Conservation (phyloP, 2,888 invertebrate species). For the Leptogaster cylindrica region DNA sequence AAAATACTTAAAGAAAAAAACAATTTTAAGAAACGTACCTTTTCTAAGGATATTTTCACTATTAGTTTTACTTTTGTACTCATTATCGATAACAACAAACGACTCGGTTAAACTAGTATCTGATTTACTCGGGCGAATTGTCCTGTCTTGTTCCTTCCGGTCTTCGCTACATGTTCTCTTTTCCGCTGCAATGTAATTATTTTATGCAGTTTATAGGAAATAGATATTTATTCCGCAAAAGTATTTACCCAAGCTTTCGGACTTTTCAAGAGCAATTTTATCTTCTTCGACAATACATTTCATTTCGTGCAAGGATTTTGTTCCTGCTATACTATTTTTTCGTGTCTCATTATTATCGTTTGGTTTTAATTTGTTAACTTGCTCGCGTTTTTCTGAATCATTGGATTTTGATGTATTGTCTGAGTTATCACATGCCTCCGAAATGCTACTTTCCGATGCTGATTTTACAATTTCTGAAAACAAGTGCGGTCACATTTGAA, state of each 20-base stretch:
- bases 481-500: neutral
- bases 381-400: constrained; percentile 65
- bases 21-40: constrained; percentile 51
- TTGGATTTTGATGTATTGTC: constrained; percentile 75
- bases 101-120: constrained; percentile 91
- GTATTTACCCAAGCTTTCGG: constrained; percentile 50
- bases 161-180: constrained; percentile 59
- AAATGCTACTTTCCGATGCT: constrained; percentile 87
- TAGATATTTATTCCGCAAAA: neutral
- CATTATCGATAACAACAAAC: constrained; percentile 76
- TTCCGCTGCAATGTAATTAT: constrained; percentile 41
- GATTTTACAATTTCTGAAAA: constrained; percentile 73
- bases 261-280: constrained; percentile 48
- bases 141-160: constrained; percentile 64
- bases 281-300: constrained; percentile 58
- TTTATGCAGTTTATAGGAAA: neutral
- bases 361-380: neutral
- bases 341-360: constrained; percentile 50
- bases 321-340: constrained; percentile 59
- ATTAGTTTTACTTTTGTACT: constrained; percentile 56
- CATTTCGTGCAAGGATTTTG: constrained; percentile 61
- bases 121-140: constrained; percentile 83
- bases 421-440: constrained; percentile 75
- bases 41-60: constrained; percentile 57
- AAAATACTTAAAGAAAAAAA: neutral